Base-by-base conservation (phyloP, 1,140 invertebrate species). In the Plodia interpunctella region DNA sequence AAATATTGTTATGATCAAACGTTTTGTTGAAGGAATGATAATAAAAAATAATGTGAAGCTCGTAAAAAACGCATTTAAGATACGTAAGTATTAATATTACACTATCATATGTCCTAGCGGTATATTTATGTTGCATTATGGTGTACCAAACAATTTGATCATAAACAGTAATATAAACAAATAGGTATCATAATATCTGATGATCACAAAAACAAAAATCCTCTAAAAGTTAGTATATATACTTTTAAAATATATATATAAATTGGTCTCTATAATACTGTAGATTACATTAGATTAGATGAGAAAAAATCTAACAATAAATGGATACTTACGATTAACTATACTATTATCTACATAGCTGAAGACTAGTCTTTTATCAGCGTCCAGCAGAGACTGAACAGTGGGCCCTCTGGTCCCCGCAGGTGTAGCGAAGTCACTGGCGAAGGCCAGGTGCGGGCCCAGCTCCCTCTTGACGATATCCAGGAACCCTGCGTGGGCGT, bases 381-480 rank as follows among this genome's bases (percentile, higher is more conserved):
- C 88, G 8, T 90, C 85, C 88, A 94, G 91, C 4, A 95, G 90
- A 35, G 93, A 89, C 60, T 93, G 92, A 1, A 95, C 73, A 0
- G 93, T 94, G 1, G 92, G 91, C 8, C 92, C 91, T 59, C 71
- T 74, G 0, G 76, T 80, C 0, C 76, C 90, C 57, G 68, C 76
- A 78, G 68, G 90, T 58, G 76, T 90, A 76, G 64, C 87, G 70
- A 88, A 90, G 61, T 80, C 83, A 55, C 60, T 89, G 56, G 60
- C 92, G 78, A 59, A 92, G 49, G 71, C 92, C 87, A 83, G 88
- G 74, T 71, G 83, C 0, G 80, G 78, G 0, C 92, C 92, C 21
- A 96, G 89, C 78, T 94, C 92, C 32, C 84, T 73, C 62, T 92
- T 78, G n/a, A 95, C 73, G 38, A 94, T 83, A 44, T 91, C 83